A percentile compares a stretch with the other conserved stretches of the same genome.
phyloP scores from a whole-genome alignment of 2,888 invertebrate species.

The Ethmia dodecea region DNA sequence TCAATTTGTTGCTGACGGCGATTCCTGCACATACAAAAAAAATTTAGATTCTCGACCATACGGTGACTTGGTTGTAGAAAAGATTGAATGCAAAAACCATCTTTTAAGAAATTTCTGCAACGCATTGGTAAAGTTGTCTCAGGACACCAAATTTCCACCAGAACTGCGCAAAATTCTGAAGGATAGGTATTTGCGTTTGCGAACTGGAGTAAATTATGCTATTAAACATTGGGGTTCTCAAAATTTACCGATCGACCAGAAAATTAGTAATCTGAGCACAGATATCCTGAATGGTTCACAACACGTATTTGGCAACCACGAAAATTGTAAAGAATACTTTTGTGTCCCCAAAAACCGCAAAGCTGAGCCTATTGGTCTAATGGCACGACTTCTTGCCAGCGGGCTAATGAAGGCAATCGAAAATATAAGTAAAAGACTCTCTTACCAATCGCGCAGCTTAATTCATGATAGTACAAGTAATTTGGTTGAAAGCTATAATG shows the following conservation, averaged over 20 bases:
- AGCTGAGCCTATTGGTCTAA: neutral
- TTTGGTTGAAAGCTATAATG: slow-evolving; percentile 25
- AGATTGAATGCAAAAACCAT: slow-evolving; percentile 1
- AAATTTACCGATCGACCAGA: neutral
- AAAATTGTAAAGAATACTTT: slow-evolving; percentile 3
- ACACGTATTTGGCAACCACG: slow-evolving; percentile 7
- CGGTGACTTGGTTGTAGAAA: neutral
- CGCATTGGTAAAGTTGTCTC: neutral
- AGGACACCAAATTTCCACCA: neutral
- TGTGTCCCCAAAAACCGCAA: slow-evolving; percentile 3
- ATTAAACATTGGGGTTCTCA: neutral
- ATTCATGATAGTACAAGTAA: slow-evolving; percentile 23
- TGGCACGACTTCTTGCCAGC: neutral
- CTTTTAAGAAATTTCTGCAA: neutral
- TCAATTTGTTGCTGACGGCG: neutral
- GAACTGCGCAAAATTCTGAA: neutral
- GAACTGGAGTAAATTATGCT: neutral
- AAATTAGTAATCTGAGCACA: neutral
- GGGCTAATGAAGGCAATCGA: neutral
- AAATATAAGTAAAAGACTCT: neutral
- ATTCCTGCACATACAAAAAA: neutral
- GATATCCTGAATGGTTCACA: neutral
- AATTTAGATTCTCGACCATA: neutral
- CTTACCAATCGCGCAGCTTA: slow-evolving; percentile 9
- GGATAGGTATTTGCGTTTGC: neutral